Evolutionary conservation across 2,888 invertebrate species (phyloP), one percentile per base, ranked within the genome.

Genomic region (Amphipyra tragopoginis): DNA sequence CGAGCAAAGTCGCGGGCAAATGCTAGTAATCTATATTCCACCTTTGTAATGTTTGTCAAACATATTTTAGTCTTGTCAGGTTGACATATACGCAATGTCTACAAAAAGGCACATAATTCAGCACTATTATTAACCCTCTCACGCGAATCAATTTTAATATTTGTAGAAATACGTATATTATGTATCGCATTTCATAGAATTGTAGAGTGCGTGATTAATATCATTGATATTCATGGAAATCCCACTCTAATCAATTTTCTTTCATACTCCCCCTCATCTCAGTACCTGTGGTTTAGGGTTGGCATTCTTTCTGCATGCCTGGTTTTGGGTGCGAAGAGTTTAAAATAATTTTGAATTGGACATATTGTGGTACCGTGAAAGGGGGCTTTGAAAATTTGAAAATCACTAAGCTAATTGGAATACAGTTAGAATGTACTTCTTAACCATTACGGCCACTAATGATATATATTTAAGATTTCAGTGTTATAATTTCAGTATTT

Each of bases 171-270:
- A 5, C 21, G 21, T n/a, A n/a, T n/a, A n/a, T 26, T 38, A 56
- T 11, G 15, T 44, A 14, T 9, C 7, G 7, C 10, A 40, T 45
- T 54, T 44, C 49, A n/a, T n/a, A n/a, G n/a, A n/a, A n/a, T n/a
- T n/a, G n/a, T n/a, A n/a, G n/a, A n/a, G n/a, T n/a, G 57, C 68
- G 58, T 77, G 76, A 81, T 79, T 77, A 77, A 65, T 7, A 75
- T 78, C 77, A 81, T 85, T 84, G 78, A 72, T 84, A 85, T 84
- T 85, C 83, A 84, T 81, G 68, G 61, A 75, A 77, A 73, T 60
- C 61, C 49, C 53, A 57, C 26, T 64, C 68, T 80, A 83, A 84
- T 83, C 58, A 65, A 72, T 60, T 67, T 70, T 67, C 55, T 65
- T 77, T 70, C 56, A 60, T 57, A 44, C 47, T 52, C 29, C n/a